These are phyloP conservation scores for Columba janthina DNA, from an alignment of 2,113 vertebrate genomes.

Conservation along the genomic window DNA sequence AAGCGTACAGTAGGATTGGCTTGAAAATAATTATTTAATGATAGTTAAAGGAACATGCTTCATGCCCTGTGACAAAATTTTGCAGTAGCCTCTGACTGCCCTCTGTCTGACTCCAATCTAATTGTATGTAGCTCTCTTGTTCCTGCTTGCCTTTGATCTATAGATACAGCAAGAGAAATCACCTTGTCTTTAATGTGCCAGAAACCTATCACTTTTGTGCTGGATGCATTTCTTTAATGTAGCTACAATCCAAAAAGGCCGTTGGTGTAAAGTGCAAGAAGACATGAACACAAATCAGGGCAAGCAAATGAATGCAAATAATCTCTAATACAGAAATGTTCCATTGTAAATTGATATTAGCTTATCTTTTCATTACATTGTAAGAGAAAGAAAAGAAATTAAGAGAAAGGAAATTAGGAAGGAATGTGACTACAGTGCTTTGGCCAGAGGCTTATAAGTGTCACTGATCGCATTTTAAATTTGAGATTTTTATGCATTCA, in stretches of 20 bases:
- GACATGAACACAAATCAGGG: conserved; percentile 6
- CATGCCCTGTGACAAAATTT: not conserved
- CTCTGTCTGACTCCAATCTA: not conserved
- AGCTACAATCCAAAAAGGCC: not conserved
- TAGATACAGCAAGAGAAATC: not conserved
- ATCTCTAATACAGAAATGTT: conserved; percentile 11
- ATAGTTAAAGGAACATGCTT: conserved; percentile 1
- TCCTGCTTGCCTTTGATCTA: not conserved
- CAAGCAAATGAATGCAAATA: conserved; percentile 30
- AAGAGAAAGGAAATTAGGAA: conserved; percentile 21
- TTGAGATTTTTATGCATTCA: conserved; percentile 17
- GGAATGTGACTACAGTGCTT: not conserved
- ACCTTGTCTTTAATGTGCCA: not conserved
- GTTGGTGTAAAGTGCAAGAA: not conserved
- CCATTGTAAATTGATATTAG: conserved; percentile 47
- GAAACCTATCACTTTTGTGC: not conserved
- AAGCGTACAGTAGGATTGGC: not conserved
- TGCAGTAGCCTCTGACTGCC: not conserved
- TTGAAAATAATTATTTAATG: conserved; percentile 29
- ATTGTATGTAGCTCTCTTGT: not conserved
- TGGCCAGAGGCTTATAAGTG: conserved; percentile 33
- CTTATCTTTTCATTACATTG: conserved; percentile 38
- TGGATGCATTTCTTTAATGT: not conserved
- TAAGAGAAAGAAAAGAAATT: conserved; percentile 41
- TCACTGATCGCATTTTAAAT: conserved; percentile 6